phyloP scores from a whole-genome alignment of 2,113 vertebrate species.

The Brachypodius melanocephalos region DNA sequence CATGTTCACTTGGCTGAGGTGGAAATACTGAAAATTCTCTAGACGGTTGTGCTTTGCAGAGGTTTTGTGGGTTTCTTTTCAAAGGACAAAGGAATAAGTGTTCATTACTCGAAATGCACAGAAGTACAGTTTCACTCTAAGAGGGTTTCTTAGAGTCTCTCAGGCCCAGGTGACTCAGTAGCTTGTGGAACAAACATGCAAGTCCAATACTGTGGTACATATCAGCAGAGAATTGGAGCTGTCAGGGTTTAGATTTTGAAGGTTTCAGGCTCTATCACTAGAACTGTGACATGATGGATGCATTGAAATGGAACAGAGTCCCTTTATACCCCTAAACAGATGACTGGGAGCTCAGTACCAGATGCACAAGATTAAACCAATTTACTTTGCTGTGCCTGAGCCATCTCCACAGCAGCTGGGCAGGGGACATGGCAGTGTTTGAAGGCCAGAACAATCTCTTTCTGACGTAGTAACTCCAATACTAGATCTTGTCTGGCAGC shows the following conservation, averaged over 20 bases:
- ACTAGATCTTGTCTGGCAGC: not conserved
- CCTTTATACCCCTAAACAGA: not conserved
- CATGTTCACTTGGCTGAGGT: not conserved
- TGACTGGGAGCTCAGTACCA: not conserved
- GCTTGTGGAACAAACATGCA: not conserved
- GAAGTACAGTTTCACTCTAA: not conserved
- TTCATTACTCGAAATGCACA: not conserved
- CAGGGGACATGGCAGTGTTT: not conserved
- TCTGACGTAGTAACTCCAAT: not conserved
- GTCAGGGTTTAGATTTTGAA: not conserved
- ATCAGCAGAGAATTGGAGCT: not conserved
- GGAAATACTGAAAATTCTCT: not conserved
- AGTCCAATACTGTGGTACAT: not conserved
- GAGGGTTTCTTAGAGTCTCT: not conserved
- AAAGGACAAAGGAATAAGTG: not conserved
- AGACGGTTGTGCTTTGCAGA: not conserved
- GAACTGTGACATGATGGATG: not conserved
- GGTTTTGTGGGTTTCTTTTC: not conserved
- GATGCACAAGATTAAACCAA: conserved; percentile 31
- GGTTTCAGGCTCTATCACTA: not conserved
- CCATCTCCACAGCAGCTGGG: not conserved
- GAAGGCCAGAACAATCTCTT: not conserved
- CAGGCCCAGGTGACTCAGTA: not conserved
- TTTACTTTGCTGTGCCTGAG: not conserved
- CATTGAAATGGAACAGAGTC: not conserved